Base-by-base conservation (phyloP, 2,113 vertebrate species). In the Ceyx margarethae region DNA sequence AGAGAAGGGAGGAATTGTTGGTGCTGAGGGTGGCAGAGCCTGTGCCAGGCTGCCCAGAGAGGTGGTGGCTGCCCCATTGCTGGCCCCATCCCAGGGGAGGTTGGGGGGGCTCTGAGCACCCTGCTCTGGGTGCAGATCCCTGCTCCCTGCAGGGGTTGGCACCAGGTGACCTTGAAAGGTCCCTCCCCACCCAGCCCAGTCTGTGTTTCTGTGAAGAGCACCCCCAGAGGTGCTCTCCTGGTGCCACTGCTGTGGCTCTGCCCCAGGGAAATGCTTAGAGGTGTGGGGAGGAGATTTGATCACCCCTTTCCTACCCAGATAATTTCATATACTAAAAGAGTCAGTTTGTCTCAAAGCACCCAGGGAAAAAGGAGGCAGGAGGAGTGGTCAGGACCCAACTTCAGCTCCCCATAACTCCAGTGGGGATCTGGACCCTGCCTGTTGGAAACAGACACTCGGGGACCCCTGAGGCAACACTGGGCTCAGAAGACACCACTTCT, bases 241-340 rank as follows among this genome's bases (percentile, higher is more conserved):
- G 46, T 5, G 15, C 2, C 48, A n/a, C 12, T n/a, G 42, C 46
- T 9, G 37, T 2, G 7, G 15, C 19, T 46, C 23, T 68, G 72
- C 45, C 42, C 2, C 23, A 33, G 43, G 35, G 25, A 10, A 8
- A 23, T 3, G 54, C 7, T 53, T 7, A 8, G 23, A 19, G 51
- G 17, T 3, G 15, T 1, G 5, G 9, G 35, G 15, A 66, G 15
- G 33, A 19, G 28, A 2, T 2, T 3, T 3, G 48, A 16, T 16
- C 21, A 9, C 31, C 48, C 15, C 50, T 35, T 31, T 50, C 3
- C 42, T 23, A 19, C 48, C 6, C 23, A 48, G 53, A 50, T 12
- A 11, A 31, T 5, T 25, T 4, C 11, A 3, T 33, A 0, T 10
- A 2, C 15, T 22, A 20, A 35, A 53, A n/a, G 12, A 11, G 3